Percentiles rank a stretch among this genome's conserved stretches.
phyloP scores from a whole-genome alignment of 2,797 vertebrate genomes.

The Characodon lateralis region DNA sequence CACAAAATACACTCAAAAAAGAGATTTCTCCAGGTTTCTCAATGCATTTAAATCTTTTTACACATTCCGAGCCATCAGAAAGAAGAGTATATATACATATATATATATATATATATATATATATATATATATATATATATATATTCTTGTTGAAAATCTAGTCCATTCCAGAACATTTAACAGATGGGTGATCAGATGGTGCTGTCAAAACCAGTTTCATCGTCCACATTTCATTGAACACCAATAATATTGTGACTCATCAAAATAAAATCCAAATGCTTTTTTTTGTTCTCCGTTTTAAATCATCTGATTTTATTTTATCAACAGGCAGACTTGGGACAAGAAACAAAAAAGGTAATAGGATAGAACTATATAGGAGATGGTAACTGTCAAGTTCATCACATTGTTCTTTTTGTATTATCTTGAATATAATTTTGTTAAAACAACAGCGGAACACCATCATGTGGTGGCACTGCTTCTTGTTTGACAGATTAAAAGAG shows the following conservation, averaged over 20 bases:
- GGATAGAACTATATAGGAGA: constrained; percentile 66
- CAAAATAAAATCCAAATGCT: constrained; percentile 65
- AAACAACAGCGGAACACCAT: constrained; percentile 66
- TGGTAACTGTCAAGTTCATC: constrained; percentile 67
- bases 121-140: constrained; percentile 25
- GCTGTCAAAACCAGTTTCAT: constrained; percentile 51
- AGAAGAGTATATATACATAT: constrained; percentile 30
- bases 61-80: constrained; percentile 84
- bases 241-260: constrained; percentile 57
- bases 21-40: constrained; percentile 66
- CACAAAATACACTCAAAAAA: constrained; percentile 89
- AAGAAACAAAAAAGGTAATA: constrained; percentile 66
- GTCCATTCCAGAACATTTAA: constrained; percentile 63
- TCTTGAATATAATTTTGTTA: constrained; percentile 67
- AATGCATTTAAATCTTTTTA: constrained; percentile 69
- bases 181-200: constrained; percentile 52
- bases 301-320: constrained; percentile 71
- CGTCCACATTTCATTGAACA: constrained; percentile 64
- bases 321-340: constrained; percentile 75
- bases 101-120: constrained; percentile 22
- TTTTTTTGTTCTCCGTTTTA: constrained; percentile 59
- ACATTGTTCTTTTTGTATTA: constrained; percentile 67
- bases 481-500: constrained; percentile 71
- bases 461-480: constrained; percentile 64
- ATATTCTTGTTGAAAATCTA: constrained; percentile 53